Conservation (phyloP, 2,888 invertebrate genomes). For the Caenorhabditis sp. region DNA sequence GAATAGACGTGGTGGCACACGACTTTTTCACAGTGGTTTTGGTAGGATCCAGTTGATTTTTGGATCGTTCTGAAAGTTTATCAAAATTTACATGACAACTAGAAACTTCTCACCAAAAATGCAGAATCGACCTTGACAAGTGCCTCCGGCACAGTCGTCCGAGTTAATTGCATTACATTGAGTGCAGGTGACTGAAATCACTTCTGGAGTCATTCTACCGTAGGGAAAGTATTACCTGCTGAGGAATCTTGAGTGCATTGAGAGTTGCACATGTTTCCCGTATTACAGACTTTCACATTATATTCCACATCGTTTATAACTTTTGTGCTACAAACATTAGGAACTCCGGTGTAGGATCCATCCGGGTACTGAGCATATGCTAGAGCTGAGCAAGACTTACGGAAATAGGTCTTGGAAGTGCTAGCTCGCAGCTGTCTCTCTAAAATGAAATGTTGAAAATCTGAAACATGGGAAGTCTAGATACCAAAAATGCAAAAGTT, state of each 20-base stretch:
- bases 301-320: constrained; percentile 66
- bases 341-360: constrained; percentile 31
- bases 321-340: constrained; percentile 64
- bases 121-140: constrained; percentile 67
- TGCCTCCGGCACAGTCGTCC: constrained; percentile 64
- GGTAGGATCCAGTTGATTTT: constrained; percentile 35
- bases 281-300: constrained; percentile 68
- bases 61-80: constrained; percentile 35
- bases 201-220: neutral
- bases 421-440: constrained; percentile 54
- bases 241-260: constrained; percentile 47
- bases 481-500: constrained; percentile 68
- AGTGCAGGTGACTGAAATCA: constrained; percentile 59
- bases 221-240: constrained; percentile 13
- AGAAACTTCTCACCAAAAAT: constrained; percentile 49
- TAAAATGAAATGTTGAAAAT: no score
- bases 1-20: constrained; percentile 48
- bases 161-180: constrained; percentile 58
- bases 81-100: no score
- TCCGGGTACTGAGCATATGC: constrained; percentile 68
- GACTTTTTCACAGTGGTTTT: constrained; percentile 63
- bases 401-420: constrained; percentile 43
- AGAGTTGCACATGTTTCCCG: constrained; percentile 62
- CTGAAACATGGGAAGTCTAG: neutral
- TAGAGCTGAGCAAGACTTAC: constrained; percentile 62